A percentile compares a stretch with the other conserved stretches of the same genome.
These are phyloP conservation scores for Tichodroma muraria DNA, from an alignment of 2,113 vertebrate species.

Conservation along the genomic window DNA sequence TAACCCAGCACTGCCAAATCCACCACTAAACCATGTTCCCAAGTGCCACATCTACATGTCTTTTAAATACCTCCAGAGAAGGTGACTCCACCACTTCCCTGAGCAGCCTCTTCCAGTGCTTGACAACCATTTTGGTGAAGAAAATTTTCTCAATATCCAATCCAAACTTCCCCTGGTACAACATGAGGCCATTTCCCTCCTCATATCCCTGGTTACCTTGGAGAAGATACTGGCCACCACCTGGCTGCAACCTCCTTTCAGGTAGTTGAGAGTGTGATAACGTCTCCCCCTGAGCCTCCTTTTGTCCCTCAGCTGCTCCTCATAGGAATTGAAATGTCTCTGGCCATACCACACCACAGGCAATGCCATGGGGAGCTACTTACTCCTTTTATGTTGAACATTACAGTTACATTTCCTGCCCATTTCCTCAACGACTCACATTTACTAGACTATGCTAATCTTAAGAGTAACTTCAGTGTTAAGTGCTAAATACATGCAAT, in stretches of 20 bases:
- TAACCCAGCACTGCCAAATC: neutral
- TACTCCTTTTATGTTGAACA: neutral
- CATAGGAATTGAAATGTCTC: neutral
- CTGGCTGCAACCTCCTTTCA: neutral
- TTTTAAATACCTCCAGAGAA: neutral
- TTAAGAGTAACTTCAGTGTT: neutral
- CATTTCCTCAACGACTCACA: neutral
- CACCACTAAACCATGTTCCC: neutral
- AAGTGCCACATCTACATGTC: fast-evolving
- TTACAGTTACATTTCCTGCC: neutral
- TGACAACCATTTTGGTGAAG: neutral
- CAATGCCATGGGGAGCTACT: neutral
- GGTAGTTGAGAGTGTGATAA: neutral
- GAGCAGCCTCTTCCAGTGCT: neutral
- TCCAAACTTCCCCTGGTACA: neutral
- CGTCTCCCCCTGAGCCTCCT: neutral
- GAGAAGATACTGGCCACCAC: neutral
- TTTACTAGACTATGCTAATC: neutral
- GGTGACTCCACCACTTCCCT: neutral
- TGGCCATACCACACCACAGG: neutral
- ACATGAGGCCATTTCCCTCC: neutral
- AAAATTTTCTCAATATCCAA: neutral
- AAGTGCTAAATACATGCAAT: neutral
- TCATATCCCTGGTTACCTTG: neutral
- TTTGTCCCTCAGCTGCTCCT: neutral